Evolutionary conservation across 2,888 invertebrate genomes (phyloP).

Genomic region (Furcula furcula): DNA sequence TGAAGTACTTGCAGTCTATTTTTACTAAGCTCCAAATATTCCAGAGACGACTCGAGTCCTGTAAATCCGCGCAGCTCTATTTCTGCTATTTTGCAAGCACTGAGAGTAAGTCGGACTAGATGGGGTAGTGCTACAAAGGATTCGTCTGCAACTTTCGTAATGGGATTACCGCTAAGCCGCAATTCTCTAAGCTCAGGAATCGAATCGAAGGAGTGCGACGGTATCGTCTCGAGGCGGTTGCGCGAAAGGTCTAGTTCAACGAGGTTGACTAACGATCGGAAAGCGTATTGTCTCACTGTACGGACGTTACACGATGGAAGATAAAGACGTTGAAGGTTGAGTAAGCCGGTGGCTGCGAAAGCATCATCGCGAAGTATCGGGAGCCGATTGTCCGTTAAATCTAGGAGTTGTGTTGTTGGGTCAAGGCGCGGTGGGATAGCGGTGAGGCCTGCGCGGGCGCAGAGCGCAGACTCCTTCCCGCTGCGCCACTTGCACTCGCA

Average conservation of each 20-base stretch:
- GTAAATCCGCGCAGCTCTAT: constrained; percentile 87
- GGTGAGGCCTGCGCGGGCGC: constrained; percentile 88
- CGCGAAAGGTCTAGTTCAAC: constrained; percentile 91
- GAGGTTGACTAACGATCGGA: constrained; percentile 89
- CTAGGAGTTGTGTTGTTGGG: constrained; percentile 89
- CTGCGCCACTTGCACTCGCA: constrained; percentile 95
- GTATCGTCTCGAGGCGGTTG: constrained; percentile 85
- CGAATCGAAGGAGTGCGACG: constrained; percentile 87
- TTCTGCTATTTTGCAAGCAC: constrained; percentile 85
- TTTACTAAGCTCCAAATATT: constrained; percentile 89
- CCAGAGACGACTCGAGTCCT: constrained; percentile 86
- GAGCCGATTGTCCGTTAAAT: constrained; percentile 88
- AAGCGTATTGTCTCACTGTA: constrained; percentile 86
- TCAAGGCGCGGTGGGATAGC: constrained; percentile 88
- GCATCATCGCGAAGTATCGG: constrained; percentile 85
- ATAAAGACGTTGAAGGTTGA: constrained; percentile 91
- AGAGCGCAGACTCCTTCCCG: constrained; percentile 92
- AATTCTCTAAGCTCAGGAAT: constrained; percentile 89
- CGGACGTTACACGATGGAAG: constrained; percentile 87
- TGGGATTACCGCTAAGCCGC: constrained; percentile 88
- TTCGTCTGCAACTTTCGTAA: constrained; percentile 85
- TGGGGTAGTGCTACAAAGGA: constrained; percentile 85
- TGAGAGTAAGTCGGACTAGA: constrained; percentile 87
- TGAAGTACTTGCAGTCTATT: constrained; percentile 86
- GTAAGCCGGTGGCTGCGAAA: constrained; percentile 87